Evolutionary conservation across 2,113 vertebrate species (phyloP).

Genomic region (Hypanus sabinus): DNA sequence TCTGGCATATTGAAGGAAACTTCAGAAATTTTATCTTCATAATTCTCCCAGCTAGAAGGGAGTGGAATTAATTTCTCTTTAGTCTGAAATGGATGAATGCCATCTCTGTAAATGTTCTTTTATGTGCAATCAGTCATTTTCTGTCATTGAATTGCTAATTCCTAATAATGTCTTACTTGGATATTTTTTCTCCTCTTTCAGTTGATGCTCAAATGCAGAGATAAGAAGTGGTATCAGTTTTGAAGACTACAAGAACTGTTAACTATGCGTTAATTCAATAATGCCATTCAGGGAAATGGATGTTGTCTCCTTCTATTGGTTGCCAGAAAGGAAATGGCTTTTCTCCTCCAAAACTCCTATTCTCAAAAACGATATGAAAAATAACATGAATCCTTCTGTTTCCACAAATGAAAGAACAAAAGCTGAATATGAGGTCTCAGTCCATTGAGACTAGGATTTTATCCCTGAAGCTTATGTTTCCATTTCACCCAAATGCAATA

Average conservation of each 20-base stretch:
- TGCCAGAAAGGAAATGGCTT: slow-evolving; percentile 24
- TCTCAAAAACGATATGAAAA: background rate
- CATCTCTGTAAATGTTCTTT: background rate
- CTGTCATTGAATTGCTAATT: background rate
- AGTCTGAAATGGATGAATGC: background rate
- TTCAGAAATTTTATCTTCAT: background rate
- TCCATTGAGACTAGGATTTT: background rate
- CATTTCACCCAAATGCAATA: slow-evolving; percentile 4
- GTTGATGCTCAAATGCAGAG: slow-evolving; percentile 97
- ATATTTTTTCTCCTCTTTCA: slow-evolving; percentile 50
- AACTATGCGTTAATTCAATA: slow-evolving; percentile 27
- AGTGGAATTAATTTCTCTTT: background rate
- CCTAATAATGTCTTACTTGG: background rate
- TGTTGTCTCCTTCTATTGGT: slow-evolving; percentile 46
- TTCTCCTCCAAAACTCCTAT: slow-evolving; percentile 29
- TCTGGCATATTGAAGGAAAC: background rate
- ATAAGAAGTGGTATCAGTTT: slow-evolving; percentile 99
- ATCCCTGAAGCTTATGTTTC: background rate
- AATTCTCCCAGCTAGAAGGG: background rate
- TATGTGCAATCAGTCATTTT: background rate
- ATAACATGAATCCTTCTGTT: background rate
- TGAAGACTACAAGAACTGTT: slow-evolving; percentile 56
- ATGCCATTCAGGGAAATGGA: slow-evolving; percentile 54
- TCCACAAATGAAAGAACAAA: background rate
- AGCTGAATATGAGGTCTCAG: background rate